These are phyloP conservation scores for Caloenas nicobarica DNA, from an alignment of 2,113 vertebrate genomes.

Conservation along the genomic window DNA sequence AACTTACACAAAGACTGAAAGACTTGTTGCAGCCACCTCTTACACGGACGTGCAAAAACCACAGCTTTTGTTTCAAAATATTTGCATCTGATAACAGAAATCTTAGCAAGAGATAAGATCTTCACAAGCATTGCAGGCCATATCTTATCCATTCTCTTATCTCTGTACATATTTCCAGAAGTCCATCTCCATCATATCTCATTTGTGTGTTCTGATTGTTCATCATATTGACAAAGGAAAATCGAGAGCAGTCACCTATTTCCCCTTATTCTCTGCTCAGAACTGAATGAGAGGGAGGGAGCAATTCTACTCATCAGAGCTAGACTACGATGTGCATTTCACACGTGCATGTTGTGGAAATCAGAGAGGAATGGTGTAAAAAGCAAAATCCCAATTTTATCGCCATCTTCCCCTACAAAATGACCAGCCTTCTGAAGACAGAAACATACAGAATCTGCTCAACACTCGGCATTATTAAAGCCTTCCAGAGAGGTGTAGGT, in stretches of 20 bases:
- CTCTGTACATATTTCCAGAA: background rate
- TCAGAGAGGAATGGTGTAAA: background rate
- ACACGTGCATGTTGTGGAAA: accelerated
- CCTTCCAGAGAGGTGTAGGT: background rate
- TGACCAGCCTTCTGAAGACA: background rate
- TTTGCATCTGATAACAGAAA: background rate
- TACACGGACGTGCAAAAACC: background rate
- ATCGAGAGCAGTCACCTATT: background rate
- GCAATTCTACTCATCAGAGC: background rate
- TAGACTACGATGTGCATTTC: background rate
- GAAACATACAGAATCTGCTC: background rate
- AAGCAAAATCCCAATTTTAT: background rate
- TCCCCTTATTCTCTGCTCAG: background rate
- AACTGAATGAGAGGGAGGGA: background rate
- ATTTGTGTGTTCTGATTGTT: background rate
- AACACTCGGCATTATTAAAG: background rate
- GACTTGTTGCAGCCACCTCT: background rate
- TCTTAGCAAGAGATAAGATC: background rate
- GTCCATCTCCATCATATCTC: background rate
- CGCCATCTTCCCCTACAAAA: background rate
- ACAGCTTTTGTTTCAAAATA: background rate
- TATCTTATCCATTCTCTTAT: background rate
- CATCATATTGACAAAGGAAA: background rate
- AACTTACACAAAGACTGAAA: background rate
- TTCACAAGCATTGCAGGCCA: background rate